phyloP scores from a whole-genome alignment of 1,140 invertebrate genomes.

The Cydia fagiglandana region DNA sequence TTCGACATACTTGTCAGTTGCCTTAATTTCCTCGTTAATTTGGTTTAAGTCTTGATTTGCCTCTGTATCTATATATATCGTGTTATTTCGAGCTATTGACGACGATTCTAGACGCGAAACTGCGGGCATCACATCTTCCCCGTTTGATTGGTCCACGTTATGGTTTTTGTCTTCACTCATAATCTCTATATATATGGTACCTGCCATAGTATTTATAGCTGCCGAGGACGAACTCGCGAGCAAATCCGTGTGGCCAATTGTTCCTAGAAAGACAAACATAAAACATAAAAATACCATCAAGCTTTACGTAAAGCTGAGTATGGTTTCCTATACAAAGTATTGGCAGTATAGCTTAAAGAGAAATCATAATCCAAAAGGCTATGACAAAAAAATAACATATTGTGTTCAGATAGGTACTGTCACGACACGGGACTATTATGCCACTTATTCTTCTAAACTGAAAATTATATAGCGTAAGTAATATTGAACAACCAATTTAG shows the following conservation, averaged over 20 bases:
- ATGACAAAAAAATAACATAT: no score
- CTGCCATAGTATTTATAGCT: background rate
- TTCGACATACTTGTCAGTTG: constrained; percentile 68
- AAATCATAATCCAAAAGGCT: no score
- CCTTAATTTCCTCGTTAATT: background rate
- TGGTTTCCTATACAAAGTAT: no score
- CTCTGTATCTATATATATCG: background rate
- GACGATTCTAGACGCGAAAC: background rate
- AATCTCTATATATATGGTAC: background rate
- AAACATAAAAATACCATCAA: background rate
- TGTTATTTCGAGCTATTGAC: background rate
- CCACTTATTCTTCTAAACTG: no score
- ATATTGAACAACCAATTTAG: no score
- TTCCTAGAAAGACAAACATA: background rate
- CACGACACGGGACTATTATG: no score
- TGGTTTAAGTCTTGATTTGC: background rate
- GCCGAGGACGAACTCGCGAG: background rate
- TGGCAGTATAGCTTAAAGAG: no score
- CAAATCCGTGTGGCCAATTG: background rate
- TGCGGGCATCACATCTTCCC: background rate
- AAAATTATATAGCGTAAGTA: no score
- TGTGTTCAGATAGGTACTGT: no score
- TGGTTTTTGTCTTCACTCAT: background rate
- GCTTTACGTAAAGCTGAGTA: no score
- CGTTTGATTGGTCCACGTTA: background rate